Conservation (phyloP, 1,140 invertebrate species). For the Eueides isabella region DNA sequence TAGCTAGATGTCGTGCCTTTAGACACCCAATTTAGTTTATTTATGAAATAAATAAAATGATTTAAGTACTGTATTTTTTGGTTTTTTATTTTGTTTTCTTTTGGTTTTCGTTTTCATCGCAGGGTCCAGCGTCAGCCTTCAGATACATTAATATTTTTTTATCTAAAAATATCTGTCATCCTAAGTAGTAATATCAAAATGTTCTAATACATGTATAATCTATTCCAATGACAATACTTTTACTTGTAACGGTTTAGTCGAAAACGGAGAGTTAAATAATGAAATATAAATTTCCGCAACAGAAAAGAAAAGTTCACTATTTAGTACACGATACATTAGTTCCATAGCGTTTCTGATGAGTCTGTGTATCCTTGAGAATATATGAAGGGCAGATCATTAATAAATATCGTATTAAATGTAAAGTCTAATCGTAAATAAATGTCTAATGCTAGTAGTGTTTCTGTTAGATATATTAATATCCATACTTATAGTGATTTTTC, state of each 20-base stretch:
- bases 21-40: slow-evolving; percentile 75
- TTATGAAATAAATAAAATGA: slow-evolving; percentile 76
- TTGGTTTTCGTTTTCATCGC: slow-evolving; percentile 47
- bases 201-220: slow-evolving; percentile 35
- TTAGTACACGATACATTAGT: neutral
- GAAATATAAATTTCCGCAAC: neutral
- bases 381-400: slow-evolving; percentile 3
- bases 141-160: slow-evolving; percentile 18
- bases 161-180: slow-evolving; percentile 33
- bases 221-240: slow-evolving; percentile 69
- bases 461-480: neutral
- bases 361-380: neutral
- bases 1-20: slow-evolving; percentile 69
- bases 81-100: slow-evolving; percentile 49
- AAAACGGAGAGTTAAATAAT: neutral
- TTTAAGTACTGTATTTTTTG: slow-evolving; percentile 61
- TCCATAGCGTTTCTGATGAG: neutral
- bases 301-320: neutral
- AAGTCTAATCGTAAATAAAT: slow-evolving; percentile 4
- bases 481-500: neutral
- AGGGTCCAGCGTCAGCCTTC: slow-evolving; percentile 59
- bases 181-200: slow-evolving; percentile 33
- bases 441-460: slow-evolving; percentile 10
- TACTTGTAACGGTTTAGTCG: slow-evolving; percentile 20
- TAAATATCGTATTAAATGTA: neutral